A percentile compares a stretch with the other conserved stretches of the same genome.
Evolutionary conservation across 1,140 invertebrate species (phyloP).

Genomic region (Druon quercuslanigerum): DNA sequence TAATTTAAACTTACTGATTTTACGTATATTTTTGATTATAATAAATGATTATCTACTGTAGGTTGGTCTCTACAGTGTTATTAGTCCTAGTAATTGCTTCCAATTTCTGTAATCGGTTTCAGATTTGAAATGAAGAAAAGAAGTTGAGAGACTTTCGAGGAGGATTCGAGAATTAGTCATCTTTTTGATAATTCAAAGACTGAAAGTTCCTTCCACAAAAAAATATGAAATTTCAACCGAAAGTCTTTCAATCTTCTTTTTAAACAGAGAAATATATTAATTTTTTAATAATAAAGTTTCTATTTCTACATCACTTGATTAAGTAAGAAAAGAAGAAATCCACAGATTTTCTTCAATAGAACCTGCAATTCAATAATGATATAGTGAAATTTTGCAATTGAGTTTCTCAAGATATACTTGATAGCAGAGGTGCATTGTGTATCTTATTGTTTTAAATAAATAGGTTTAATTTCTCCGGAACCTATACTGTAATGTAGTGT

Average conservation of each 20-base stretch:
- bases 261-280: not conserved
- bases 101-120: not conserved
- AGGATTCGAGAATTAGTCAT: not conserved
- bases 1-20: no score
- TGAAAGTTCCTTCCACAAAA: not conserved
- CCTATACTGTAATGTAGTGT: slow-evolving; percentile 15
- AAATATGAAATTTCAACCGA: not conserved
- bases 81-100: not conserved
- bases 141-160: slow-evolving; percentile 7
- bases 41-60: no score
- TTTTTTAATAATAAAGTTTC: no score
- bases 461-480: slow-evolving; percentile 20
- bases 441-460: slow-evolving; percentile 16
- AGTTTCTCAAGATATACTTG: slow-evolving; percentile 9
- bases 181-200: not conserved
- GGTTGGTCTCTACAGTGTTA: not conserved
- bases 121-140: not conserved
- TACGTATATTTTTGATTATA: no score
- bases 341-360: not conserved
- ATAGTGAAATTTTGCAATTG: no score
- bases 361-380: not conserved
- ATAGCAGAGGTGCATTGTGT: slow-evolving; percentile 17
- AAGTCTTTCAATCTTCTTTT: slow-evolving; percentile 4
- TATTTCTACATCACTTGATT: no score
- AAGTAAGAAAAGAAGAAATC: not conserved